A percentile compares a stretch with the other conserved stretches of the same genome.
Evolutionary conservation across 2,113 vertebrate species (phyloP).

Genomic region (Gymnorhina tibicen): DNA sequence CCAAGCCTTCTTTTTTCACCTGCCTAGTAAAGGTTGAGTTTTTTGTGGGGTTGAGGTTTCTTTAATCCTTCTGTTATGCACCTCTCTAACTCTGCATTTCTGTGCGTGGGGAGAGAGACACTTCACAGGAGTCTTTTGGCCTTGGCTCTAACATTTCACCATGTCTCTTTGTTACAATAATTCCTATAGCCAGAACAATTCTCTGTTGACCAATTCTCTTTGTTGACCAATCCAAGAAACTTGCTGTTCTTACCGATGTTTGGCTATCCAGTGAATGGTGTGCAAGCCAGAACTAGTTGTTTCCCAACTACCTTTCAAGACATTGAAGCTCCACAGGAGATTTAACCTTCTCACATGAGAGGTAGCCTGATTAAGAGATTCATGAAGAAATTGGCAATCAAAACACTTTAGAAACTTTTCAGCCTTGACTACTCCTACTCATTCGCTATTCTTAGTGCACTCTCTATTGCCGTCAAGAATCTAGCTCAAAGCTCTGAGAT

Average conservation of each 20-base stretch:
- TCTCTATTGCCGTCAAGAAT: slow-evolving; percentile 54
- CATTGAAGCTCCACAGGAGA: neutral
- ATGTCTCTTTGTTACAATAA: neutral
- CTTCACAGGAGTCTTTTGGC: neutral
- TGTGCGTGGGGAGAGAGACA: neutral
- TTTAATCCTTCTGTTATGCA: neutral
- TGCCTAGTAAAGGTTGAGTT: neutral
- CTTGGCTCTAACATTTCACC: neutral
- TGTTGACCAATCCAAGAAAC: neutral
- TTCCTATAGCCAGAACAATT: neutral
- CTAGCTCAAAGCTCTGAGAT: slow-evolving; percentile 54
- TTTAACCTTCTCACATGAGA: slow-evolving; percentile 7
- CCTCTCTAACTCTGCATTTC: neutral
- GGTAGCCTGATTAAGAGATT: slow-evolving; percentile 40
- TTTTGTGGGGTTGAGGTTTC: neutral
- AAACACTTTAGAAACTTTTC: slow-evolving; percentile 66
- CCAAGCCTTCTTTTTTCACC: neutral
- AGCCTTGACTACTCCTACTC: slow-evolving; percentile 67
- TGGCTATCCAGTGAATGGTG: neutral
- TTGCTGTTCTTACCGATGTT: neutral
- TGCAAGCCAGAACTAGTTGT: neutral
- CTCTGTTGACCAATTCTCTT: neutral
- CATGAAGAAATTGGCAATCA: slow-evolving; percentile 19
- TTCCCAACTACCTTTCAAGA: neutral
- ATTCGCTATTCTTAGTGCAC: slow-evolving; percentile 61